A percentile compares a stretch with the other conserved stretches of the same genome.
phyloP scores from a whole-genome alignment of 2,797 vertebrate genomes.

The Channa striata region DNA sequence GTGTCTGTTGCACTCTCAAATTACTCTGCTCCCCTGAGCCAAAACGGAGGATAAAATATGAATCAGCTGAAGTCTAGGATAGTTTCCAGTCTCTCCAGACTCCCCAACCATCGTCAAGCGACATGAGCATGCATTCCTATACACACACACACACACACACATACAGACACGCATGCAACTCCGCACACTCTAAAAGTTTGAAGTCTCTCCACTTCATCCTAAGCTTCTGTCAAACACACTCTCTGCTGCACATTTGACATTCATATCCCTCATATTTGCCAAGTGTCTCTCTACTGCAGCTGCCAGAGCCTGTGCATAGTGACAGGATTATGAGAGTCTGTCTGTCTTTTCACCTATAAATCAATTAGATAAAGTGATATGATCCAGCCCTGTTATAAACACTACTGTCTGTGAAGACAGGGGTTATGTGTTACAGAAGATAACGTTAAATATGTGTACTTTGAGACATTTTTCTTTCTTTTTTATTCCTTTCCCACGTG shows the following conservation, averaged over 20 bases:
- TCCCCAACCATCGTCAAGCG: constrained; percentile 54
- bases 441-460: constrained; percentile 25
- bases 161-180: constrained; percentile 20
- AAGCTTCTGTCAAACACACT: constrained; percentile 69
- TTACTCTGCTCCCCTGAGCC: constrained; percentile 77
- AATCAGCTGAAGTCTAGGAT: constrained; percentile 82
- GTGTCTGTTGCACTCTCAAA: constrained; percentile 71
- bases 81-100: constrained; percentile 75
- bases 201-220: constrained; percentile 59
- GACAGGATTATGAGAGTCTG: constrained; percentile 62
- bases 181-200: constrained; percentile 55
- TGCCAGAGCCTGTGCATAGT: constrained; percentile 43
- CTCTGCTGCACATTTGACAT: constrained; percentile 65
- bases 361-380: constrained; percentile 71
- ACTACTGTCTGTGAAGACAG: constrained; percentile 47
- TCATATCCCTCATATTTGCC: constrained; percentile 65
- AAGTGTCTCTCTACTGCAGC: constrained; percentile 60
- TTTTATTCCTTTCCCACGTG: constrained; percentile 22
- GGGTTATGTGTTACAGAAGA: constrained; percentile 36
- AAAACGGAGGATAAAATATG: constrained; percentile 81
- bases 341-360: constrained; percentile 64
- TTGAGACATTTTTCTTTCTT: constrained; percentile 28
- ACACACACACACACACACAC: constrained; percentile 14
- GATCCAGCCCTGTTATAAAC: constrained; percentile 56
- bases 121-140: constrained; percentile 37